Evolutionary conservation across 2,797 vertebrate genomes (phyloP).

Genomic region (Darevskia nairensis): DNA sequence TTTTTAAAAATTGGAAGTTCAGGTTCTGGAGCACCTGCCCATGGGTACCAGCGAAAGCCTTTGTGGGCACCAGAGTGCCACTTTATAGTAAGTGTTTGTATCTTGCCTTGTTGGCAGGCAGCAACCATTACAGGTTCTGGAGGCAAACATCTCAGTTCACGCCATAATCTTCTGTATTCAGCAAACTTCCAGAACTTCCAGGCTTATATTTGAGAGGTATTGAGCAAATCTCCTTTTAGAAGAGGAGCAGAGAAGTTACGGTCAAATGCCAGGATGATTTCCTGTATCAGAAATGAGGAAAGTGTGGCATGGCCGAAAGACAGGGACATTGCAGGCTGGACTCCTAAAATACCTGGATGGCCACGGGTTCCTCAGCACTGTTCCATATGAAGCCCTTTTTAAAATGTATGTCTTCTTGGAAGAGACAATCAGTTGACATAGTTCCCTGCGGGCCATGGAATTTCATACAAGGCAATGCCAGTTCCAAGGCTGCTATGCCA

Average conservation of each 20-base stretch:
- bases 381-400: not conserved
- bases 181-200: not conserved
- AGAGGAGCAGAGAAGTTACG: not conserved
- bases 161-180: not conserved
- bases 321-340: no score
- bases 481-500: constrained; percentile 31
- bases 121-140: not conserved
- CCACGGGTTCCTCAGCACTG: no score
- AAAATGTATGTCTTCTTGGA: not conserved
- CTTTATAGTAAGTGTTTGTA: no score
- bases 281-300: no score
- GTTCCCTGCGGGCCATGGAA: not conserved
- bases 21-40: no score
- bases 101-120: no score
- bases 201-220: not conserved
- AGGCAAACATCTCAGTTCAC: not conserved
- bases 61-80: no score
- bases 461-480: constrained; percentile 35
- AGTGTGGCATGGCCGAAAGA: not conserved
- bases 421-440: not conserved
- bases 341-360: no score
- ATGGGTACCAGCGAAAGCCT: no score
- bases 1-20: no score
- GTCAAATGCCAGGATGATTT: not conserved
- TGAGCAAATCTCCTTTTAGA: not conserved